Percentiles rank a stretch among this genome's conserved stretches.
Evolutionary conservation across 2,888 invertebrate genomes (phyloP).

Genomic region (Drosophila limbata): DNA sequence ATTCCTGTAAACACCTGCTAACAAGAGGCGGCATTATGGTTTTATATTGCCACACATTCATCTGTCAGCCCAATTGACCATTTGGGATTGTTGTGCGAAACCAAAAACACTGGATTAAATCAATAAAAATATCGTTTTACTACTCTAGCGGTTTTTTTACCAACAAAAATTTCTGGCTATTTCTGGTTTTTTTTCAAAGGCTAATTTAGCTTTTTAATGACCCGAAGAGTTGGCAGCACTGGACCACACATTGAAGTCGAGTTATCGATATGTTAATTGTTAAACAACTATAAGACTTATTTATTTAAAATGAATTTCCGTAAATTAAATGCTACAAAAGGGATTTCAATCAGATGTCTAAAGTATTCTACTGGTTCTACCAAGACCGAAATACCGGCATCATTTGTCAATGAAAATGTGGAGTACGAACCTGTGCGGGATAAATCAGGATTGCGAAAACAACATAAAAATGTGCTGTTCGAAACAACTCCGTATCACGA

Average conservation of each 20-base stretch:
- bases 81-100: too few relatives aligned
- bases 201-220: too few relatives aligned
- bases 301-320: slow-evolving; percentile 39
- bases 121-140: too few relatives aligned
- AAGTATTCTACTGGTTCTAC: slow-evolving; percentile 33
- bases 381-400: slow-evolving; percentile 34
- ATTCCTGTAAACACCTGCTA: too few relatives aligned
- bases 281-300: slow-evolving; percentile 13
- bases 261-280: slow-evolving; percentile 8
- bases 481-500: slow-evolving; percentile 88
- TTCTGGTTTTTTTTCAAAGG: too few relatives aligned
- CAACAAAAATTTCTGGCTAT: too few relatives aligned
- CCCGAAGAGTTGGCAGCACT: too few relatives aligned
- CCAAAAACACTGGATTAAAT: too few relatives aligned
- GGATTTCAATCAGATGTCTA: slow-evolving; percentile 12
- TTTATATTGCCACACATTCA: too few relatives aligned
- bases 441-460: slow-evolving; percentile 88
- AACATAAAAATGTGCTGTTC: slow-evolving; percentile 88
- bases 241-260: slow-evolving; percentile 1
- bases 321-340: slow-evolving; percentile 25
- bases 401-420: slow-evolving; percentile 29
- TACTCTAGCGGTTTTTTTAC: too few relatives aligned
- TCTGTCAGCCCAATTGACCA: too few relatives aligned
- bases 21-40: too few relatives aligned
- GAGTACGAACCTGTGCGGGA: slow-evolving; percentile 83